These are phyloP conservation scores for Linyphia triangularis DNA, from an alignment of 2,888 invertebrate genomes.

Conservation along the genomic window DNA sequence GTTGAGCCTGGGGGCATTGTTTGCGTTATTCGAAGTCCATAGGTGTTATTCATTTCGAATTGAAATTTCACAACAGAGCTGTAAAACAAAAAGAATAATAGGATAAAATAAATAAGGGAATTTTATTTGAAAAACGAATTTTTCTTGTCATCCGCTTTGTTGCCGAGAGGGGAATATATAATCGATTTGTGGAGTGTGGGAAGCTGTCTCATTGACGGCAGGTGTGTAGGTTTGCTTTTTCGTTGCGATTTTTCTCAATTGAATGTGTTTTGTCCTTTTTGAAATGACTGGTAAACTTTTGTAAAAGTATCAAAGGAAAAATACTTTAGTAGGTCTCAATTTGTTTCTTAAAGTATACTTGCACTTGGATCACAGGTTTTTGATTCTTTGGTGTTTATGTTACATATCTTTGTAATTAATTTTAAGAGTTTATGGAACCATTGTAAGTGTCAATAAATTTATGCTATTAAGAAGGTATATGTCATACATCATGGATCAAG, in stretches of 20 bases:
- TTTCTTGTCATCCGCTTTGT: not conserved
- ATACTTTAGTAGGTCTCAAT: too few relatives aligned
- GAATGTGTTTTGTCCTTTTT: slow-evolving; percentile 5
- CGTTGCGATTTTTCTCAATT: slow-evolving; percentile 6
- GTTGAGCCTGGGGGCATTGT: slow-evolving; percentile 16
- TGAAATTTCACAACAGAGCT: not conserved
- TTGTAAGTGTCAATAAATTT: too few relatives aligned
- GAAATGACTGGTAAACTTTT: not conserved
- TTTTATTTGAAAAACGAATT: slow-evolving; percentile 22
- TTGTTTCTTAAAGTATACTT: too few relatives aligned
- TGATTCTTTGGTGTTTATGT: too few relatives aligned
- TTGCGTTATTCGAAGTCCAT: slow-evolving; percentile 4
- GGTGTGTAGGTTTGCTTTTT: slow-evolving; percentile 15
- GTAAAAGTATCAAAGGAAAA: not conserved
- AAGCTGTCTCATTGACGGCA: slow-evolving; percentile 26
- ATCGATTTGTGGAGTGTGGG: slow-evolving; percentile 44
- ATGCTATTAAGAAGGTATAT: too few relatives aligned
- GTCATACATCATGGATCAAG: too few relatives aligned
- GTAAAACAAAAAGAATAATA: not conserved
- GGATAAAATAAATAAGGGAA: slow-evolving; percentile 16
- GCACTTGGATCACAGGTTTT: too few relatives aligned
- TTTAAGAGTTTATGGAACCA: too few relatives aligned
- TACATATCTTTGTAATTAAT: too few relatives aligned
- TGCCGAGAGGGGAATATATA: slow-evolving; percentile 3
- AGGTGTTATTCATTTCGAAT: slow-evolving; percentile 36